Base-by-base conservation (phyloP, 2,888 invertebrate species). In the Melanotus villosus region DNA sequence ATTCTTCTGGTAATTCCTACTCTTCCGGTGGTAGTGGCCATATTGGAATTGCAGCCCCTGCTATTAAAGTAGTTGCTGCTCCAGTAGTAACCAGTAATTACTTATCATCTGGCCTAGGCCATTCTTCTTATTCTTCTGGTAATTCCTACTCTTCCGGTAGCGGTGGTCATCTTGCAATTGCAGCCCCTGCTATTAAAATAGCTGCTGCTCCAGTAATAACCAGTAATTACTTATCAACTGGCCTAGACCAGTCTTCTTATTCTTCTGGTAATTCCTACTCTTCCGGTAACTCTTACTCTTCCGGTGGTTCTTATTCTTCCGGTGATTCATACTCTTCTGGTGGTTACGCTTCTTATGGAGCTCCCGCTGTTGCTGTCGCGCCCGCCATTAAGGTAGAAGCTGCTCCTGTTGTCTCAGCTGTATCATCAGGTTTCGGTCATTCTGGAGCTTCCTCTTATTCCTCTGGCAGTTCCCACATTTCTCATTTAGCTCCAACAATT, bases 71-170 rank as follows among this genome's bases (percentile, higher is more conserved):
- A 19, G 36, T 19, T 9, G 65, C 32, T 12, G 21, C 60, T 26
- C 54, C 60, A 34, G 23, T 56, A n/a, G 76, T 81, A 10, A 71
- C 78, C 14, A 79, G 80, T 60, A 76, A 81, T 6, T 76, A 82
- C 36, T 83, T 38, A 12, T 34, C 59, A 1, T n/a, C 14, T 14
- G 30, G 47, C 21, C 50, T 21, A 12, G 59, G 36, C 7, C 21
- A 32, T 26, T 60, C 59, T 10, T 60, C 66, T 18, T 43, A 60
- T 23, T 18, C 65, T n/a, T 16, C 57, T 9, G 54, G 52, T 19
- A 1, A 26, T 21, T 47, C 50, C 3, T 18, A 23, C 14, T 32
- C 23, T 21, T 50, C 45, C 9, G 3, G 38, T 32, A n/a, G n/a
- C n/a, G 72, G 78, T 6, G 67, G 76, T 21, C 75, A 65, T 30